phyloP scores from a whole-genome alignment of 2,888 invertebrate species.

The Eilema depressum region DNA sequence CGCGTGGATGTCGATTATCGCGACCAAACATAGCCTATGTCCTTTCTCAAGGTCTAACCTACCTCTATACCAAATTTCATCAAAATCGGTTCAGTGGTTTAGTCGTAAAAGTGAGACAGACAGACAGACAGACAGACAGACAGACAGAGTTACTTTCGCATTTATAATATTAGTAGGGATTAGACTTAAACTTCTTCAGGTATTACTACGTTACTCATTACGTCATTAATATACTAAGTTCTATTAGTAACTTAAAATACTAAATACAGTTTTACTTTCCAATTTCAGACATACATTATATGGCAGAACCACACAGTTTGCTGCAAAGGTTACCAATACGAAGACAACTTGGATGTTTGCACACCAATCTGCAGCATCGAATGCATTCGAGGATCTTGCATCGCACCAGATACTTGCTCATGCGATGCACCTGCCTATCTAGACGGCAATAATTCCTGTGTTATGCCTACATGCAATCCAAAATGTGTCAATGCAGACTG shows the following conservation, averaged over 20 bases:
- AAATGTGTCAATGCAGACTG: conserved; percentile 73
- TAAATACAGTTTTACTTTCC: conserved; percentile 7
- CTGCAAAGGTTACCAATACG: conserved; percentile 77
- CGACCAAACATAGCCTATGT: too few species aligned
- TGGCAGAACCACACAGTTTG: conserved; percentile 68
- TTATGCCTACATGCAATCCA: conserved; percentile 64
- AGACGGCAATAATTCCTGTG: conserved; percentile 68
- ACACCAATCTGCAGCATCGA: conserved; percentile 81
- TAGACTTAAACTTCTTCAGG: too few species aligned
- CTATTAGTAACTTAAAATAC: not conserved
- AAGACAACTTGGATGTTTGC: conserved; percentile 70
- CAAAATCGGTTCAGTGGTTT: too few species aligned
- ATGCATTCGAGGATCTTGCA: conserved; percentile 79
- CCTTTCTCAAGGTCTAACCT: too few species aligned
- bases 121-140: too few species aligned
- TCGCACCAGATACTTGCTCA: conserved; percentile 70
- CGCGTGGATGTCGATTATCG: too few species aligned
- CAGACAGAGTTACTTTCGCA: too few species aligned
- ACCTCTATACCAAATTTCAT: too few species aligned
- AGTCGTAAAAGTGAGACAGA: too few species aligned
- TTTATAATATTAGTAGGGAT: too few species aligned
- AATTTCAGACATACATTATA: conserved; percentile 64
- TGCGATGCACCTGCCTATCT: conserved; percentile 69
- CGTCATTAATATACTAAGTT: too few species aligned
- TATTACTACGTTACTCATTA: too few species aligned